Evolutionary conservation across 35 echinoderm and acorn worm species (phyloP), one percentile per base, ranked within the genome.

Genomic region (Heliocidaris erythrogramma): DNA sequence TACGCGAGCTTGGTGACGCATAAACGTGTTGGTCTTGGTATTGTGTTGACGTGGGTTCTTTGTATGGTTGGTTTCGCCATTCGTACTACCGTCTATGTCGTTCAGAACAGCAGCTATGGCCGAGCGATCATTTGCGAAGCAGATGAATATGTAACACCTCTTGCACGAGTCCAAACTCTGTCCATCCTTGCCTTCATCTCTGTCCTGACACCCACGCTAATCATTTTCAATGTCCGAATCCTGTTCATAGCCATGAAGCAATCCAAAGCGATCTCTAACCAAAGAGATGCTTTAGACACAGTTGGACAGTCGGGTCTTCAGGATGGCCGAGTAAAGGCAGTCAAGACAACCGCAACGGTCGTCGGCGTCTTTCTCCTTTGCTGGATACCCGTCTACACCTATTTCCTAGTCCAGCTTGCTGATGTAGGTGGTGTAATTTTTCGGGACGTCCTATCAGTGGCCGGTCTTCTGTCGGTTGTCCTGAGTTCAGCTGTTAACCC

Each of bases 401-500:
- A 89, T 9, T 32, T 89, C 31, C 7, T 89, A 31, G 87, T 89
- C 31, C 87, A 89, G 29, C 47, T 89, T n/a, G 47, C 87, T 89
- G 18, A 32, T 48, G 18, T 47, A 9, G 47, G 31, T 47, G 47
- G 31, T 48, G 14, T 48, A 18, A 89, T 48, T 13, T 47, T 89
- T 4, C 87, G 47, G 11, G 31, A 47, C 42, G 87, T 89, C 47
- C 31, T 89, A 0, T 16, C 87, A 42, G 87, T 47, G 47, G 47
- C 32, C 9, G 24, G 31, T 32, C 47, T 89, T 17, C 31, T 89
- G 31, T 47, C 47, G 13, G 31, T 47, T 8, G 47, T 89, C 87
- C 11, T 89, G 30, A 89, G 87, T 89, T 89, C 87, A 3, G 87
- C 87, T 16, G 47, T 89, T 31, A 89, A 89, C 32, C 87, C 87